Conservation (phyloP, 2,797 vertebrate genomes). For the Alfaro cultratus region DNA sequence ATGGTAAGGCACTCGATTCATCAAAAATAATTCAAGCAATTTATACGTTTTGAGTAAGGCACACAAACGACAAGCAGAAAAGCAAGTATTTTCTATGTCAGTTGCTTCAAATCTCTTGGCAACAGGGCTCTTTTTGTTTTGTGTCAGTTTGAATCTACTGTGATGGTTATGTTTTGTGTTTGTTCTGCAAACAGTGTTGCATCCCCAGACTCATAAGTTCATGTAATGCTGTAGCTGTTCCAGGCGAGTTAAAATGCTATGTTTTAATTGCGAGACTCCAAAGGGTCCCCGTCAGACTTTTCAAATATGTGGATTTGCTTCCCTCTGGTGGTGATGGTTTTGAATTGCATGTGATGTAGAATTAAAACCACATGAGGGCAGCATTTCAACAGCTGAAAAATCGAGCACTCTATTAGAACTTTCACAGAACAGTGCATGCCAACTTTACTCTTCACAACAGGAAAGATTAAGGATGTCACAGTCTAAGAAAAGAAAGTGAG, state of each 20-base stretch:
- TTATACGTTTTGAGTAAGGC: background rate
- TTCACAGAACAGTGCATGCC: background rate
- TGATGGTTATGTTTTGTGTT: background rate
- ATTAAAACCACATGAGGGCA: background rate
- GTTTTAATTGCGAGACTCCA: background rate
- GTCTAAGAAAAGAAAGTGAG: background rate
- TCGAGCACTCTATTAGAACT: background rate
- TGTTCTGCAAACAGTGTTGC: background rate
- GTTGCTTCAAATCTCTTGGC: background rate
- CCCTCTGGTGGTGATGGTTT: conserved; percentile 7
- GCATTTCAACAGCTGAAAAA: background rate
- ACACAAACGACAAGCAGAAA: background rate
- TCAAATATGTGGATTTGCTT: conserved; percentile 6
- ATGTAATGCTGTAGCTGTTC: background rate
- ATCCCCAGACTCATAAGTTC: background rate
- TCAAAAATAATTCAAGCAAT: background rate
- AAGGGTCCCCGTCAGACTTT: background rate
- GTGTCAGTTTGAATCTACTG: background rate
- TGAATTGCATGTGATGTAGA: background rate
- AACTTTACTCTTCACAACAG: background rate
- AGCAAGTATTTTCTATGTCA: background rate
- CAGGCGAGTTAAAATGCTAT: background rate
- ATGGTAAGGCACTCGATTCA: background rate
- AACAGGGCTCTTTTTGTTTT: background rate
- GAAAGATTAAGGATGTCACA: background rate